A percentile compares a stretch with the other conserved stretches of the same genome.
These are phyloP conservation scores for Gymnosoma rotundatum DNA, from an alignment of 2,888 invertebrate species.

Conservation along the genomic window DNA sequence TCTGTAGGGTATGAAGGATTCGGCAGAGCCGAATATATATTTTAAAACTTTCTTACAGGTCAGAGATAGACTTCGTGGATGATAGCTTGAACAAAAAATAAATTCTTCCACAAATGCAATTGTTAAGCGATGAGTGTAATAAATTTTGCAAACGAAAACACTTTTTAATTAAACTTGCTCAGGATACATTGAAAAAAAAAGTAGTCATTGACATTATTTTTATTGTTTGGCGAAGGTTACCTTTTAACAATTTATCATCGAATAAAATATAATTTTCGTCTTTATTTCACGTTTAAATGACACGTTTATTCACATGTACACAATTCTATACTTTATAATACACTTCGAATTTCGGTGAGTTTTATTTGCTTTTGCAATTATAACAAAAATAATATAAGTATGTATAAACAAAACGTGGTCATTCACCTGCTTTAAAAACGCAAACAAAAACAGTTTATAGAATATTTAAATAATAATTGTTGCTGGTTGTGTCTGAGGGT, in stretches of 20 bases:
- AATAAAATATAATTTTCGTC: neutral
- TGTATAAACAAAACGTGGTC: slow-evolving; percentile 41
- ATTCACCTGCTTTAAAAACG: slow-evolving; percentile 45
- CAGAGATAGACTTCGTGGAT: too few species aligned
- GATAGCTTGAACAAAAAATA: too few species aligned
- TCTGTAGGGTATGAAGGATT: too few species aligned
- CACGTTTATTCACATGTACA: neutral
- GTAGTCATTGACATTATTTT: too few species aligned
- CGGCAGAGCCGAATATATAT: too few species aligned
- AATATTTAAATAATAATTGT: slow-evolving; percentile 35
- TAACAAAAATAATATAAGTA: neutral
- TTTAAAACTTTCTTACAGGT: too few species aligned
- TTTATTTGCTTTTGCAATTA: neutral
- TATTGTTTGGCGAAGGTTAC: too few species aligned
- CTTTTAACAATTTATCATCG: neutral
- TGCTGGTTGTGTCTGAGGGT: slow-evolving; percentile 19
- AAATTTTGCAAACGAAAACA: too few species aligned
- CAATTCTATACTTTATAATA: neutral
- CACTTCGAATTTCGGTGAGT: neutral
- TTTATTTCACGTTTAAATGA: neutral
- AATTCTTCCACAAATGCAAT: too few species aligned
- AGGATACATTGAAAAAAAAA: too few species aligned
- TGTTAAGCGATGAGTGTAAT: too few species aligned
- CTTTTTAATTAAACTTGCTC: too few species aligned
- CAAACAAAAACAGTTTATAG: slow-evolving; percentile 6